A percentile compares a stretch with the other conserved stretches of the same genome.
These are phyloP conservation scores for Leucophenga varia DNA, from an alignment of 1,140 invertebrate genomes.

Conservation along the genomic window DNA sequence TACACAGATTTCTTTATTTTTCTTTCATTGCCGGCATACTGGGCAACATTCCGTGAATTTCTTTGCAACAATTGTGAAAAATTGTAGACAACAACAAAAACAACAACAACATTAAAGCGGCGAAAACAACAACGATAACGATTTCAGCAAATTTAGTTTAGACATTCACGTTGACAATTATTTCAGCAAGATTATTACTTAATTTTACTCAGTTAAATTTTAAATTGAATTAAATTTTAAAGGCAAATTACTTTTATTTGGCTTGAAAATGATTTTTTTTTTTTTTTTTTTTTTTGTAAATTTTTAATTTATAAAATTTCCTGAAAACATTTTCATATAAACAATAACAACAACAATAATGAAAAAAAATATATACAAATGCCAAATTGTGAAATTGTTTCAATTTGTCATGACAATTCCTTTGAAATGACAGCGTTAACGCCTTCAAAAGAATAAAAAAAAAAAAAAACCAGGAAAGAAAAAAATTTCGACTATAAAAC, in stretches of 20 bases:
- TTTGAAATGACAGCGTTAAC: conserved; percentile 37
- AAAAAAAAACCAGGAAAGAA: too few relatives aligned
- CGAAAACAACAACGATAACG: background rate
- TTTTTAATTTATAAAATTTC: too few relatives aligned
- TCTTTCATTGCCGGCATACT: conserved; percentile 10
- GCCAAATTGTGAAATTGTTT: conserved; percentile 42
- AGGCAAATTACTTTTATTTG: too few relatives aligned
- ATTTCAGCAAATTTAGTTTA: conserved; percentile 24
- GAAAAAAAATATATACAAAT: conserved; percentile 32
- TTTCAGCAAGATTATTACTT: conserved; percentile 21
- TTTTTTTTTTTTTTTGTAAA: too few relatives aligned
- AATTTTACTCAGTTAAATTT: too few relatives aligned
- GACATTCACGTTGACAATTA: conserved; percentile 50
- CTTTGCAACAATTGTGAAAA: conserved; percentile 45
- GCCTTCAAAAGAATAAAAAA: too few relatives aligned
- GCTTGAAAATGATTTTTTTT: too few relatives aligned
- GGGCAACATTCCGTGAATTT: too few relatives aligned
- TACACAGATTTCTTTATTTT: conserved; percentile 7
- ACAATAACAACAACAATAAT: background rate
- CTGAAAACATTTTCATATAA: too few relatives aligned
- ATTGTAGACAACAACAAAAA: conserved; percentile 37
- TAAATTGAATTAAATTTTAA: too few relatives aligned
- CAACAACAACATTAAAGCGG: background rate
- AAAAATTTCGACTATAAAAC: too few relatives aligned
- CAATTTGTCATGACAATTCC: conserved; percentile 53